Evolutionary conservation across 2,888 invertebrate species (phyloP).

Genomic region (Saturnia japonica): DNA sequence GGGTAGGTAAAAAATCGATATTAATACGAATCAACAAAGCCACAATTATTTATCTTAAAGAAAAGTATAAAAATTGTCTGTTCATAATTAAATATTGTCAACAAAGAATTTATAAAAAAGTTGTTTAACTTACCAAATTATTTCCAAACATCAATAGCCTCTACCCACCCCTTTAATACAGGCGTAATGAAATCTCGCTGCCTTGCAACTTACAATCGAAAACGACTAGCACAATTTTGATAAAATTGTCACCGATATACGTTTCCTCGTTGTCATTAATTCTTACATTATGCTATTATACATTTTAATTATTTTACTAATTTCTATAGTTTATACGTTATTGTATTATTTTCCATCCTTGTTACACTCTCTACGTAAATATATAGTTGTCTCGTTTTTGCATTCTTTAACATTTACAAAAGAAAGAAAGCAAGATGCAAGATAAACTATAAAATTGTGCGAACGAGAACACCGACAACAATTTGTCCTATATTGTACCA

Average conservation of each 20-base stretch:
- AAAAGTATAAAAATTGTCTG: too few relatives aligned
- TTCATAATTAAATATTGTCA: too few relatives aligned
- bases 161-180: neutral
- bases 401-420: neutral
- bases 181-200: neutral
- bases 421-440: neutral
- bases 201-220: neutral
- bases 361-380: neutral
- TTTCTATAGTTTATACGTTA: too few relatives aligned
- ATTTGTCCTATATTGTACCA: neutral
- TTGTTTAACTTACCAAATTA: too few relatives aligned
- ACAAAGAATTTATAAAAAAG: too few relatives aligned
- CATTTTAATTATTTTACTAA: neutral
- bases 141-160: neutral
- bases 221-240: conserved; percentile 10
- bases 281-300: neutral
- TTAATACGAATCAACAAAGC: neutral
- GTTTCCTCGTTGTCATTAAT: neutral
- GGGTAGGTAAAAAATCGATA: neutral
- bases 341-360: neutral
- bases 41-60: neutral
- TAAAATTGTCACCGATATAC: neutral
- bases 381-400: neutral
- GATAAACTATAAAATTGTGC: neutral
- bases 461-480: neutral